These are phyloP conservation scores for Trypoxylon attenuatum DNA, from an alignment of 2,888 invertebrate species.

Conservation along the genomic window DNA sequence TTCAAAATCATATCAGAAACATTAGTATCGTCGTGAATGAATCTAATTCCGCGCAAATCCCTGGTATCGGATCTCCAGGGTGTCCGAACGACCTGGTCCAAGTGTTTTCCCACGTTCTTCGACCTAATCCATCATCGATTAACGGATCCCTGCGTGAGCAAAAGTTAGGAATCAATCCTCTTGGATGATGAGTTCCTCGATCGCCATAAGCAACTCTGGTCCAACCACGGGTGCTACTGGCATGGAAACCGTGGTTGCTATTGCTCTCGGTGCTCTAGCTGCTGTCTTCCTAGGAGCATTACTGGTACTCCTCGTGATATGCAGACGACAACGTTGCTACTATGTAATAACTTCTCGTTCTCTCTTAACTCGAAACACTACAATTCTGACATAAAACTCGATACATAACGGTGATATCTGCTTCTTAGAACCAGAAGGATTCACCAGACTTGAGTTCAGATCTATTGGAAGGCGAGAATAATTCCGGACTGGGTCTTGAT, in stretches of 20 bases:
- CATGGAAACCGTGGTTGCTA: conserved; percentile 82
- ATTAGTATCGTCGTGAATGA: no score
- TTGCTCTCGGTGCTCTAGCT: conserved; percentile 81
- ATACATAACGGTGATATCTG: no score
- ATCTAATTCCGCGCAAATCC: no score
- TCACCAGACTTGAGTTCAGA: conserved; percentile 68
- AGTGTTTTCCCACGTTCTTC: no score
- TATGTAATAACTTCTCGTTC: conserved; percentile 56
- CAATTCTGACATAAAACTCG: not conserved
- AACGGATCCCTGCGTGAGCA: no score
- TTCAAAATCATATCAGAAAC: no score
- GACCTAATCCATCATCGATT: no score
- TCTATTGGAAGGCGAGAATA: conserved; percentile 66
- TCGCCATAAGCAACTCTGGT: conserved; percentile 64
- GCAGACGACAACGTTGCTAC: conserved; percentile 77
- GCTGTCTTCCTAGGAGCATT: conserved; percentile 83
- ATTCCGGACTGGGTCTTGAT: conserved; percentile 65
- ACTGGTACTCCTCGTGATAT: conserved; percentile 80
- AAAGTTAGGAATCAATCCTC: no score
- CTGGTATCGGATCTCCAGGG: no score
- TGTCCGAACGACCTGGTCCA: no score
- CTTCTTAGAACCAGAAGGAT: conserved; percentile 67
- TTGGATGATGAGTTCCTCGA: conserved; percentile 64
- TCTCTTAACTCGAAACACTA: not conserved
- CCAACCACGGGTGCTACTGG: conserved; percentile 64